Evolutionary conservation across 2,888 invertebrate genomes (phyloP), one percentile per base, ranked within the genome.

Genomic region (Drosophila mettleri): DNA sequence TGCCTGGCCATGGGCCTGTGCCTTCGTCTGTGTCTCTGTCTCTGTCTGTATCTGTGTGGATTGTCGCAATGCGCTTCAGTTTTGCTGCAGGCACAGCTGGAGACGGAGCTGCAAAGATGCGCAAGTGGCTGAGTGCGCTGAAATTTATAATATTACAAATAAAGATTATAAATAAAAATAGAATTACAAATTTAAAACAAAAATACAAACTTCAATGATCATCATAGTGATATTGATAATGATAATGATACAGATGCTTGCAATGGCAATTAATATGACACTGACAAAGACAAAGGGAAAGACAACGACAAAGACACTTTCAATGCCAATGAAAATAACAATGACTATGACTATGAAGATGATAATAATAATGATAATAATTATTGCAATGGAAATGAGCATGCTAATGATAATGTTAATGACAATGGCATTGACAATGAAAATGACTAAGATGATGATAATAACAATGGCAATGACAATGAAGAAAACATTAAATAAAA

Each of bases 101-200:
- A 72, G 80, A 80, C 69, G 78, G 78, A 58, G 68, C 63, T 62
- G 51, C 59, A 7, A 46, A 67, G 63, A 75, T 81, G 81, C 81
- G 75, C 69, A 84, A 77, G 68, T 74, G 70, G 62, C 52, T 69
- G 66, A 74, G 85, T 84, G 61, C 33, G 76, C 39, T 31, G 10
- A 9, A 12, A 41, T 29, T 36, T 46, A 27, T 10, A 33, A 60
- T 29, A 48, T 38, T 41, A 43, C 29, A 31, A 9, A 57, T 20
- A 41, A 36, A 34, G 22, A 8, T n/a, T n/a, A n/a, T n/a, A 16
- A 43, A 41, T 43, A 24, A 33, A 39, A 52, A 41, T 33, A 39
- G n/a, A 54, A 52, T 18, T 18, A 12, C n/a, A 46, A 48, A 36
- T 8, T 22, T 53, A 10, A 41, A 18, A 31, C 16, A 6, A 18